A percentile compares a stretch with the other conserved stretches of the same genome.
These are phyloP conservation scores for Epicampocera succincta DNA, from an alignment of 2,888 invertebrate genomes.

Conservation along the genomic window DNA sequence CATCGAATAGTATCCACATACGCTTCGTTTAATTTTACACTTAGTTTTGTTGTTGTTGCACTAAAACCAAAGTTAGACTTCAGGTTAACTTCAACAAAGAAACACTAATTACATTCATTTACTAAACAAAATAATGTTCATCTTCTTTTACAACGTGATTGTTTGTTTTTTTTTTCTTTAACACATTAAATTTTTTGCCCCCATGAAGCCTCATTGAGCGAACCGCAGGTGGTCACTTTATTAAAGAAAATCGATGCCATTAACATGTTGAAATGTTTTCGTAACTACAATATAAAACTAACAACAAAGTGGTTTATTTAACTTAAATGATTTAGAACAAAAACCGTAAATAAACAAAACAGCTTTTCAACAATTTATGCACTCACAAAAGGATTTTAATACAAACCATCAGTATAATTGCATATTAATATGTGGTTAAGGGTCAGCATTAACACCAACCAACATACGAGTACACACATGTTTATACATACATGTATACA, in stretches of 20 bases:
- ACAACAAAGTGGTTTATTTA: slow-evolving; percentile 29
- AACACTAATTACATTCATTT: too few species aligned
- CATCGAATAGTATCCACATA: too few species aligned
- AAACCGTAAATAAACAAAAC: slow-evolving; percentile 5
- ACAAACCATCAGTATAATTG: slow-evolving; percentile 31
- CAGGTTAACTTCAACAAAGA: too few species aligned
- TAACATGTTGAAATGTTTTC: slow-evolving; percentile 44
- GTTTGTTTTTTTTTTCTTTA: neutral
- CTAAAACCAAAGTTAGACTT: too few species aligned
- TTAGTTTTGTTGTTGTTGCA: too few species aligned
- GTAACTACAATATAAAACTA: neutral
- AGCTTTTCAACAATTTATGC: neutral
- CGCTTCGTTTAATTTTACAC: too few species aligned
- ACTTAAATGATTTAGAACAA: slow-evolving; percentile 36
- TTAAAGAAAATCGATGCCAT: slow-evolving; percentile 63
- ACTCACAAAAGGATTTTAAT: slow-evolving; percentile 17
- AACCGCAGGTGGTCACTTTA: slow-evolving; percentile 65
- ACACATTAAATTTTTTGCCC: neutral
- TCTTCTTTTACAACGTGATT: too few species aligned
- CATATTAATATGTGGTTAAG: slow-evolving; percentile 56
- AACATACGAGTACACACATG: neutral
- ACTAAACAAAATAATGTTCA: too few species aligned
- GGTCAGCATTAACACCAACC: neutral
- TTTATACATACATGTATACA: neutral
- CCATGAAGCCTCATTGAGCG: slow-evolving; percentile 43